phyloP scores from a whole-genome alignment of 2,888 invertebrate genomes.

The Sabatieria punctata region DNA sequence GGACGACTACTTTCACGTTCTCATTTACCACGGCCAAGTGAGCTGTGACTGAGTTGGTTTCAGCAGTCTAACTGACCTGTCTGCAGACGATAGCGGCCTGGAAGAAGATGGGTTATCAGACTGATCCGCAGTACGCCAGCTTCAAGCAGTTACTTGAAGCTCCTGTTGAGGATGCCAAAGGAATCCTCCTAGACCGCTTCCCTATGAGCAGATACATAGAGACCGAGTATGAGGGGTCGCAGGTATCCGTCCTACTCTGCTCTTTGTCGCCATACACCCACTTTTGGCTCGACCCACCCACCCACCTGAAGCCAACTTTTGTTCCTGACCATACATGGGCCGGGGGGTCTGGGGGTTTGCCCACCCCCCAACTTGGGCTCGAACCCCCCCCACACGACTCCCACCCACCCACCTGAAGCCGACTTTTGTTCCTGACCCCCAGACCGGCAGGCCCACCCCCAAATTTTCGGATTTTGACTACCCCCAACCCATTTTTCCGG shows the following conservation, averaged over 20 bases:
- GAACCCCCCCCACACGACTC: too few species aligned
- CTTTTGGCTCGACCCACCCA: too few species aligned
- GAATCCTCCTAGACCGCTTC: constrained; percentile 83
- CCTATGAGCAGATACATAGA: constrained; percentile 98
- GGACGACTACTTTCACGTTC: constrained; percentile 99
- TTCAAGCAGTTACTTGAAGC: constrained; percentile 88
- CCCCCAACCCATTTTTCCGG: too few species aligned
- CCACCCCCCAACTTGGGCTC: too few species aligned
- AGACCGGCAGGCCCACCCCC: too few species aligned
- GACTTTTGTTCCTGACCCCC: too few species aligned
- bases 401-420: too few species aligned
- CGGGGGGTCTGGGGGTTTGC: too few species aligned
- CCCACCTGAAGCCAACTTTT: too few species aligned
- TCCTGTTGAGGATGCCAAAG: constrained; percentile 89
- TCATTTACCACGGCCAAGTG: constrained; percentile 96
- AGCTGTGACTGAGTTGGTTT: not conserved
- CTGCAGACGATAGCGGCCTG: constrained; percentile 84
- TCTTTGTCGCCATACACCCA: not conserved
- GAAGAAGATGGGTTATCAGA: constrained; percentile 85
- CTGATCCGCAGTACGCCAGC: constrained; percentile 89
- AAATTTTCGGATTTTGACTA: too few species aligned
- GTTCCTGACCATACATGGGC: too few species aligned
- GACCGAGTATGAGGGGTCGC: constrained; percentile 96
- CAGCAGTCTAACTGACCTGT: not conserved
- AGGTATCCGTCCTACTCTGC: too few species aligned